phyloP scores from a whole-genome alignment of 2,888 invertebrate genomes.

The Horisme vitalbata region DNA sequence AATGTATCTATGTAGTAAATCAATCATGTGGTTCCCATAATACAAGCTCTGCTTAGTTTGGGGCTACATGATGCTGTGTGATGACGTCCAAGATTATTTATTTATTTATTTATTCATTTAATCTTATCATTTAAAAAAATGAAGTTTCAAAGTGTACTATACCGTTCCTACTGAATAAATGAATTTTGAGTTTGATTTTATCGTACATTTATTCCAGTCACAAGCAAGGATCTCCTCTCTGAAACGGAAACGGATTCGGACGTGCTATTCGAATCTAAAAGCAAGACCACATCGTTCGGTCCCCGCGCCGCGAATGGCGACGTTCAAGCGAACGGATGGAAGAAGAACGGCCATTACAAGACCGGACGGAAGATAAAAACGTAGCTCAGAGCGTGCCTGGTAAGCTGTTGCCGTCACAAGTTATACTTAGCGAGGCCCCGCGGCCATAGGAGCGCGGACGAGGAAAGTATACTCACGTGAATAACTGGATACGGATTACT shows the following conservation, averaged over 20 bases:
- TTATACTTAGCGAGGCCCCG: conserved; percentile 19
- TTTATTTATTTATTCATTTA: no score
- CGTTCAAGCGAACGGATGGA: conserved; percentile 75
- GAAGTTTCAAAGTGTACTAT: no score
- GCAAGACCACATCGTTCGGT: conserved; percentile 77
- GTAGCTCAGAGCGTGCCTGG: conserved; percentile 52
- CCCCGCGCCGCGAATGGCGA: conserved; percentile 68
- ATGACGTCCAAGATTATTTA: no score
- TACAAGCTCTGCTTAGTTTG: no score
- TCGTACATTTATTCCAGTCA: conserved; percentile 68
- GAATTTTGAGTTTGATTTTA: no score
- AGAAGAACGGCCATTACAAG: conserved; percentile 82
- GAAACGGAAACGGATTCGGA: conserved; percentile 94
- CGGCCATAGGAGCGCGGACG: background rate
- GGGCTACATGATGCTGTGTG: no score
- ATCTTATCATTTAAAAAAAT: no score
- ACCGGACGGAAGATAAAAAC: conserved; percentile 65
- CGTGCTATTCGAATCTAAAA: conserved; percentile 90
- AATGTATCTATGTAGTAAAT: no score
- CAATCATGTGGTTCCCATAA: no score
- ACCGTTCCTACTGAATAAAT: no score
- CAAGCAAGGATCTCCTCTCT: conserved; percentile 84
- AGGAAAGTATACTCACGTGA: conserved; percentile 1
- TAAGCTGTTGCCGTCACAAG: conserved; percentile 34
- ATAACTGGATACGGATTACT: background rate